Percentiles rank a stretch among this genome's conserved stretches.
These are phyloP conservation scores for Volucella bombylans DNA, from an alignment of 2,888 invertebrate genomes.

Conservation along the genomic window DNA sequence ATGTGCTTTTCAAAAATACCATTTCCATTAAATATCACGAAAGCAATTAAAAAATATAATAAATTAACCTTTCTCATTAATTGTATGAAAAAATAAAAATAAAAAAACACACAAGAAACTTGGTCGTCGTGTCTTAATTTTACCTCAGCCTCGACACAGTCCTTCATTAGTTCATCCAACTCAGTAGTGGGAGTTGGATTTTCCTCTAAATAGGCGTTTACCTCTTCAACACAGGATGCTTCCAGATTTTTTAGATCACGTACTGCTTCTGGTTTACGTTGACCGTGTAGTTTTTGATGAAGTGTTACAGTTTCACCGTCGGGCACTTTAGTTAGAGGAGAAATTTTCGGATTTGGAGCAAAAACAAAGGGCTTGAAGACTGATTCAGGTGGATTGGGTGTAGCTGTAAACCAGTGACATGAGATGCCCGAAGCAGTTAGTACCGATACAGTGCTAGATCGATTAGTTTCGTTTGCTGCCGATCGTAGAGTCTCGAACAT, in stretches of 20 bases:
- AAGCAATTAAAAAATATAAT: slow-evolving; percentile 51
- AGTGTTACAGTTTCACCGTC: slow-evolving; percentile 82
- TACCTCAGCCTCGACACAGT: slow-evolving; percentile 87
- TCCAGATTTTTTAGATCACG: slow-evolving; percentile 82
- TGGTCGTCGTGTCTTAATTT: slow-evolving; percentile 78
- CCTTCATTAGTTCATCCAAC: slow-evolving; percentile 86
- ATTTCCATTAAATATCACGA: slow-evolving; percentile 60
- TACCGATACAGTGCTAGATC: slow-evolving; percentile 87
- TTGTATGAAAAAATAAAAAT: slow-evolving; percentile 33
- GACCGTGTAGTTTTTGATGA: slow-evolving; percentile 86
- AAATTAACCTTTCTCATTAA: slow-evolving; percentile 42
- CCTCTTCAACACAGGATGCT: slow-evolving; percentile 84
- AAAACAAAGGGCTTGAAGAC: slow-evolving; percentile 92
- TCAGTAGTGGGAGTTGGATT: slow-evolving; percentile 83
- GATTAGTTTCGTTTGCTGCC: slow-evolving; percentile 85
- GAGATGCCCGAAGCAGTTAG: slow-evolving; percentile 84
- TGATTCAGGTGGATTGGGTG: slow-evolving; percentile 89
- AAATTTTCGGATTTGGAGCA: slow-evolving; percentile 86
- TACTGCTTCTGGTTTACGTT: slow-evolving; percentile 83
- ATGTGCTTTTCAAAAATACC: slow-evolving; percentile 49
- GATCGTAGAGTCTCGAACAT: slow-evolving; percentile 89
- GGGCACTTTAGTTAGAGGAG: slow-evolving; percentile 86
- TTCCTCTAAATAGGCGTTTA: slow-evolving; percentile 83
- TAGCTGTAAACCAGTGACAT: slow-evolving; percentile 92
- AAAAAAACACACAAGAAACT: background rate